A percentile compares a stretch with the other conserved stretches of the same genome.
Conservation (phyloP, 2,797 vertebrate species). For the Sternarchorhynchus goeldii region DNA sequence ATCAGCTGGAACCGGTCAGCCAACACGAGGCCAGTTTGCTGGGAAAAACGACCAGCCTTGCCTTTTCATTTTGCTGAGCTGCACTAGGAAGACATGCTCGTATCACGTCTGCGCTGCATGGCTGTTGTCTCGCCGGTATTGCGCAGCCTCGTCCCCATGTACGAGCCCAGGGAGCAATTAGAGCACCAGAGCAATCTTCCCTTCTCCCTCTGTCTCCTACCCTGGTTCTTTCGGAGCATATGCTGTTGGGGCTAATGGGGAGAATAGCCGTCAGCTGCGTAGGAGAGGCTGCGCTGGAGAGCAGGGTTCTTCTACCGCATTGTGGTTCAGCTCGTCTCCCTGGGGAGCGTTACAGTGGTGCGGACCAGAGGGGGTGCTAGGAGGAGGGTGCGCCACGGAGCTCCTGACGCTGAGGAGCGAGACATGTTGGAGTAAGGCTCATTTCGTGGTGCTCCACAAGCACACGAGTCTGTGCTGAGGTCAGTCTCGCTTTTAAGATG, state of each 20-base stretch:
- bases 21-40: slow-evolving; percentile 7
- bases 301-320: slow-evolving; percentile 43
- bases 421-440: neutral
- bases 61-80: slow-evolving; percentile 13
- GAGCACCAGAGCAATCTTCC: slow-evolving; percentile 24
- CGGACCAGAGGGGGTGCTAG: slow-evolving; percentile 2
- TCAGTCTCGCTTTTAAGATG: neutral
- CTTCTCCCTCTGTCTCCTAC: slow-evolving; percentile 18
- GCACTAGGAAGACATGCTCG: neutral
- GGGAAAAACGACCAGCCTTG: slow-evolving; percentile 18
- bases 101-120: neutral
- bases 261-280: slow-evolving; percentile 46
- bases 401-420: neutral
- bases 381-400: neutral
- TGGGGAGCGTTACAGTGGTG: neutral
- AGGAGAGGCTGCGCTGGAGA: slow-evolving; percentile 48
- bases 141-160: slow-evolving; percentile 26
- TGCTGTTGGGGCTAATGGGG: slow-evolving; percentile 55
- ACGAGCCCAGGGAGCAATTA: slow-evolving; percentile 56
- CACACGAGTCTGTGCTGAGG: neutral
- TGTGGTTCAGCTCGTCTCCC: slow-evolving; percentile 18
- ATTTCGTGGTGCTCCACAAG: neutral
- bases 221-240: slow-evolving; percentile 21
- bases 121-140: slow-evolving; percentile 16
- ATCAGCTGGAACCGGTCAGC: slow-evolving; percentile 21